Conservation (phyloP, 1,140 invertebrate genomes). For the Battus philenor region DNA sequence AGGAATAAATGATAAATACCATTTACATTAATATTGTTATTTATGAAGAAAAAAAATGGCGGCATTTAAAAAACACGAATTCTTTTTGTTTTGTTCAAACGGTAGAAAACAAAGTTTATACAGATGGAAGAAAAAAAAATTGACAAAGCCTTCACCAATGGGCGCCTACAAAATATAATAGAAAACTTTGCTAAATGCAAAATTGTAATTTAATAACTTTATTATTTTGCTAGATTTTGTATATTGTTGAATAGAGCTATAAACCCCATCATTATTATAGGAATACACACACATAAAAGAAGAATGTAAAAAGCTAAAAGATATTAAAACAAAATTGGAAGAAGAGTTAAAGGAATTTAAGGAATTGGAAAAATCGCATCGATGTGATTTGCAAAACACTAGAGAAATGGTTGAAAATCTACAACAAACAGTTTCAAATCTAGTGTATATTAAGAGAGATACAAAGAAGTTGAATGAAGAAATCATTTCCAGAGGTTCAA, state of each 20-base stretch:
- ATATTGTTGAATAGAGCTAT: constrained; percentile 1
- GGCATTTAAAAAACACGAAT: too few species aligned
- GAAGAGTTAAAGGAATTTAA: constrained; percentile 48
- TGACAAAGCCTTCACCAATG: background rate
- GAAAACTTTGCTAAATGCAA: constrained; percentile 51
- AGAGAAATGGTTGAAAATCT: constrained; percentile 67
- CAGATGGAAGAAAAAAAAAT: constrained; percentile 1
- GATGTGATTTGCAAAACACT: constrained; percentile 51
- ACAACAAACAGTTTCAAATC: constrained; percentile 63
- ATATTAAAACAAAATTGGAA: constrained; percentile 52
- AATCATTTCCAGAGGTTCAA: constrained; percentile 41
- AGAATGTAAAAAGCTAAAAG: constrained; percentile 45
- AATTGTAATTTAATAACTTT: constrained; percentile 39
- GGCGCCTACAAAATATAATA: constrained; percentile 44
- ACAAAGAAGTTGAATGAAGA: constrained; percentile 60
- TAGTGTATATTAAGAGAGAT: constrained; percentile 65
- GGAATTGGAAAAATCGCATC: constrained; percentile 60
- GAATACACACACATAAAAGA: constrained; percentile 46
- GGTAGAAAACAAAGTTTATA: too few species aligned
- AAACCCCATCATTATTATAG: constrained; percentile 21
- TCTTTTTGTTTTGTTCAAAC: too few species aligned
- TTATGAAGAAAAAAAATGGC: too few species aligned
- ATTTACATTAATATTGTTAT: too few species aligned
- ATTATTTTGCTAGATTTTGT: background rate
- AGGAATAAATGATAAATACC: too few species aligned